phyloP scores from a whole-genome alignment of 2,113 vertebrate species.

The Elanoides forficatus region DNA sequence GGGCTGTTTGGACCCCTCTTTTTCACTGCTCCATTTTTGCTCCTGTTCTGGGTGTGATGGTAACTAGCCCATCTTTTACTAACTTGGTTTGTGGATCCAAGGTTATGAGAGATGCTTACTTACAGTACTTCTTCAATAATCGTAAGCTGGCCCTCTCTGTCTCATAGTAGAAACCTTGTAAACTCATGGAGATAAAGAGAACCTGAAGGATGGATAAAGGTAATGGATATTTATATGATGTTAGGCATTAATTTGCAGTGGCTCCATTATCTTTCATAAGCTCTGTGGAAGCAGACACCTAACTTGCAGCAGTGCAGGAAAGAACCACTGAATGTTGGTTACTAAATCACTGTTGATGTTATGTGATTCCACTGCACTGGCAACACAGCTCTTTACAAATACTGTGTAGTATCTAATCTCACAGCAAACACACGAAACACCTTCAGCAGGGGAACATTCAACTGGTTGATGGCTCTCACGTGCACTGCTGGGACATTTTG shows the following conservation, averaged over 20 bases:
- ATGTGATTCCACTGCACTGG: background rate
- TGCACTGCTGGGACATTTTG: background rate
- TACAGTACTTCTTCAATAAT: background rate
- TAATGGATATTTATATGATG: background rate
- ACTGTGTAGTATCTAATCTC: background rate
- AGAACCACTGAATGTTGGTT: background rate
- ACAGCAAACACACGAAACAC: background rate
- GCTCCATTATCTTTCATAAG: background rate
- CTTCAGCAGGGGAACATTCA: background rate
- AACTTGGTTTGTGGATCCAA: background rate
- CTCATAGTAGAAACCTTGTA: background rate
- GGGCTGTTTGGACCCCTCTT: background rate
- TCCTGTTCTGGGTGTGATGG: background rate
- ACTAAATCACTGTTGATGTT: background rate
- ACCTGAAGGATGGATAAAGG: background rate
- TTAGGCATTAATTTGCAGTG: background rate
- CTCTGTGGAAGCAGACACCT: background rate
- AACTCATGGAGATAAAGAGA: background rate
- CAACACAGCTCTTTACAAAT: background rate
- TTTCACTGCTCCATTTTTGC: background rate
- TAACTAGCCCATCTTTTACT: background rate
- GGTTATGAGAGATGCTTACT: background rate
- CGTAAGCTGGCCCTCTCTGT: background rate
- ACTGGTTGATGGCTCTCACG: accelerated
- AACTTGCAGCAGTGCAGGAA: background rate